Base-by-base conservation (phyloP, 1,140 invertebrate species). In the Choristoneura fumiferana region DNA sequence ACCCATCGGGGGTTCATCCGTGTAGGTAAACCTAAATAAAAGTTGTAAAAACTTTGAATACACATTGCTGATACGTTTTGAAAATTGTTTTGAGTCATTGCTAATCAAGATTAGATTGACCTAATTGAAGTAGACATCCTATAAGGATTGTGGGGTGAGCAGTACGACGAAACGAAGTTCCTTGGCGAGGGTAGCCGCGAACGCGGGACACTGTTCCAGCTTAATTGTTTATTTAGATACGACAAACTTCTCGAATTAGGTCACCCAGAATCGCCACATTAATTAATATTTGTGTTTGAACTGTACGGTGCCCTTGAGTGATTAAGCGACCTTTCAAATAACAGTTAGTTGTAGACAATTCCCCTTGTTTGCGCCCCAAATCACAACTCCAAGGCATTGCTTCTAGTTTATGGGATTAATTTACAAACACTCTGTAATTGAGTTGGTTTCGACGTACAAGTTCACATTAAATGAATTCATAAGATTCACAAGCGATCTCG, bases 211-310 rank as follows among this genome's bases (percentile, higher is more conserved):
- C 70, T 74, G 69, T 78, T 73, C 69, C 72, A 82, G 76, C 85
- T 85, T 83, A 78, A 83, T 87, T 85, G 81, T 85, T 81, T 84
- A 81, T 84, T 83, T 77, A 83, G 80, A 83, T 78, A 83, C 78
- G 77, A 69, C 64, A 69, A 86, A 87, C 71, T 84, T 87, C 78
- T 74, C 73, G 71, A 86, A 84, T 86, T 86, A 86, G 83, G 81
- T 84, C 77, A 84, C 67, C 76, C 80, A 77, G 81, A 85, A 85
- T 80, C 65, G 76, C 73, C 76, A 76, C 72, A 79, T 84, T 87
- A 87, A 87, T 87, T 87, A 86, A 85, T 87, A 84, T 86, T 86
- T 84, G 77, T 76, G 71, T 86, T 87, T 84, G 72, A 82, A 84
- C 81, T 81, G 76, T 79, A 78, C 76, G 73, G 65, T 81, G 75